Conservation (phyloP, 2,113 vertebrate genomes). For the Oenanthe melanoleuca region DNA sequence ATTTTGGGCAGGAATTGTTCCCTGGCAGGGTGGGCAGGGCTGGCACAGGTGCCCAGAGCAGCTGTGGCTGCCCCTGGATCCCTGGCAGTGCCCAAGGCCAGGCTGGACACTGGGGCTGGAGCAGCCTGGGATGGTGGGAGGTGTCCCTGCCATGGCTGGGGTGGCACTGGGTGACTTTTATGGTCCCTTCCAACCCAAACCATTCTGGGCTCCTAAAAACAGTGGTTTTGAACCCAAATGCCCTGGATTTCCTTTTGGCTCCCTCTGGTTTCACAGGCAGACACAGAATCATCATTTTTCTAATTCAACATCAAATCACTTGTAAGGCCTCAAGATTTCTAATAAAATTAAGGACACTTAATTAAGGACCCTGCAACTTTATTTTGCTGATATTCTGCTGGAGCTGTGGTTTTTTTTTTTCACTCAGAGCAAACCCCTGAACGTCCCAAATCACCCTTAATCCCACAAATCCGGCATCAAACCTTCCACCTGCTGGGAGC, state of each 20-base stretch:
- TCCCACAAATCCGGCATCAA: not conserved
- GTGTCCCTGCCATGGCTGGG: not conserved
- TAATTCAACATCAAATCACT: not conserved
- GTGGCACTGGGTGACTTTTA: fast-evolving
- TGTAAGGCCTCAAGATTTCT: not conserved
- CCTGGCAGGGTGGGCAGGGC: too few relatives aligned
- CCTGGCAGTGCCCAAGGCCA: not conserved
- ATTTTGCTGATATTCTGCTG: not conserved
- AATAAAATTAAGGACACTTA: not conserved
- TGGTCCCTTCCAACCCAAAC: not conserved
- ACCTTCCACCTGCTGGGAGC: not conserved
- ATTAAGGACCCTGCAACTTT: not conserved
- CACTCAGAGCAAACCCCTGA: not conserved
- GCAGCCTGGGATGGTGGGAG: not conserved
- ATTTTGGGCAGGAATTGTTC: not conserved
- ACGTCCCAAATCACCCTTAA: not conserved
- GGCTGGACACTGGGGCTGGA: not conserved
- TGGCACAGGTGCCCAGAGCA: too few relatives aligned
- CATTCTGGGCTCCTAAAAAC: not conserved
- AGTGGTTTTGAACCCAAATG: not conserved
- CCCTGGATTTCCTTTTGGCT: not conserved
- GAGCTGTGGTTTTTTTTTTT: not conserved
- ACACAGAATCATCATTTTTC: not conserved
- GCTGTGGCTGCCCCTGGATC: not conserved
- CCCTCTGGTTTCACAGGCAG: not conserved